Evolutionary conservation across 2,113 vertebrate species (phyloP).

Genomic region (Psettodes erumei): DNA sequence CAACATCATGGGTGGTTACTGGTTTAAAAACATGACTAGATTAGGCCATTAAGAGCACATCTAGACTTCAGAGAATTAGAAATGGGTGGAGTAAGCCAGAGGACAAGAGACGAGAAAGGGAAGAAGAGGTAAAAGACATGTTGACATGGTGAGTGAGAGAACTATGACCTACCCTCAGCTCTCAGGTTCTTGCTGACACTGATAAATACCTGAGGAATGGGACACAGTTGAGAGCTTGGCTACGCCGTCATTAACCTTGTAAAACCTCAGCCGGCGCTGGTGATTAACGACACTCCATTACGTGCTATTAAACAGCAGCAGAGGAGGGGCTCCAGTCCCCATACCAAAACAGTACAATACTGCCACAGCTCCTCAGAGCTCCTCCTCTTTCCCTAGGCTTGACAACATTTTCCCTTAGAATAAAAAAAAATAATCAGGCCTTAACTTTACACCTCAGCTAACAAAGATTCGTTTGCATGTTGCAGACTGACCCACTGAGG

Average conservation of each 20-base stretch:
- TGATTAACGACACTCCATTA: conserved; percentile 79
- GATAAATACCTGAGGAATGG: conserved; percentile 72
- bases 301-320: conserved; percentile 61
- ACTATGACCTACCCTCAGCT: conserved; percentile 17
- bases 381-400: conserved; percentile 18
- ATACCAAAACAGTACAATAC: conserved; percentile 43
- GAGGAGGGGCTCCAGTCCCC: conserved; percentile 29
- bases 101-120: not conserved
- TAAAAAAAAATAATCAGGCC: not conserved
- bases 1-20: not conserved
- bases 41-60: no score
- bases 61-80: no score
- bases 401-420: conserved; percentile 14
- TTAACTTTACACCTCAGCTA: not conserved
- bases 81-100: not conserved
- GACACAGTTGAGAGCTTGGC: conserved; percentile 60
- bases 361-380: conserved; percentile 15
- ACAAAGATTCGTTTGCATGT: conserved; percentile 36
- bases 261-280: conserved; percentile 58
- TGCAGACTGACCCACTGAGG: conserved; percentile 49
- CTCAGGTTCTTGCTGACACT: conserved; percentile 52
- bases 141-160: not conserved
- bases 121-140: not conserved
- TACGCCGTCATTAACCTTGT: conserved; percentile 78
- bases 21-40: conserved; percentile 14